These are phyloP conservation scores for Eutrigla gurnardus DNA, from an alignment of 2,797 vertebrate genomes.

Conservation along the genomic window DNA sequence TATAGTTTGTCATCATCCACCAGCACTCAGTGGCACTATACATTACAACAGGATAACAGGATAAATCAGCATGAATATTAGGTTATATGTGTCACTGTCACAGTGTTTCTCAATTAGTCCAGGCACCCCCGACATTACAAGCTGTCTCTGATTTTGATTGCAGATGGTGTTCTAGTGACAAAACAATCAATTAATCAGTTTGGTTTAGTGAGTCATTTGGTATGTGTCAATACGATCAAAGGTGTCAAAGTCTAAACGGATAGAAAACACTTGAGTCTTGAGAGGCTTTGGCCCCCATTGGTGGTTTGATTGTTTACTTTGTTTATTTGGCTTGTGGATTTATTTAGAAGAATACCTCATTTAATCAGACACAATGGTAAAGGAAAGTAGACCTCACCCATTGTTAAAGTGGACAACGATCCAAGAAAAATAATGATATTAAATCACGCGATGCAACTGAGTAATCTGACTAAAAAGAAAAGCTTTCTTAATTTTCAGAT, in stretches of 20 bases:
- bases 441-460: conserved; percentile 1
- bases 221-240: conserved; percentile 17
- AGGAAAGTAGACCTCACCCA: background rate
- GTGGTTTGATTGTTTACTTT: conserved; percentile 1
- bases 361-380: background rate
- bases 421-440: background rate
- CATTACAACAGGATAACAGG: background rate
- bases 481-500: background rate
- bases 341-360: background rate
- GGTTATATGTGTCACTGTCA: background rate
- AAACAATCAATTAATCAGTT: conserved; percentile 36
- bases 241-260: conserved; percentile 20
- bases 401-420: background rate
- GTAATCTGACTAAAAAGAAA: background rate
- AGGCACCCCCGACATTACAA: conserved; percentile 9
- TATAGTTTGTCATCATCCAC: conserved; percentile 3
- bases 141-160: conserved; percentile 21
- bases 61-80: background rate
- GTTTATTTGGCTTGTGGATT: background rate
- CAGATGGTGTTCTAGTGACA: conserved; percentile 23
- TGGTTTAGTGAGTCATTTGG: conserved; percentile 27
- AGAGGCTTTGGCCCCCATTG: too few relatives aligned
- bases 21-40: background rate
- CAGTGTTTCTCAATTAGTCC: background rate
- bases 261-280: conserved; percentile 6